Percentiles rank a stretch among this genome's conserved stretches.
Evolutionary conservation across 2,888 invertebrate species (phyloP).

Genomic region (Andricus curvator): DNA sequence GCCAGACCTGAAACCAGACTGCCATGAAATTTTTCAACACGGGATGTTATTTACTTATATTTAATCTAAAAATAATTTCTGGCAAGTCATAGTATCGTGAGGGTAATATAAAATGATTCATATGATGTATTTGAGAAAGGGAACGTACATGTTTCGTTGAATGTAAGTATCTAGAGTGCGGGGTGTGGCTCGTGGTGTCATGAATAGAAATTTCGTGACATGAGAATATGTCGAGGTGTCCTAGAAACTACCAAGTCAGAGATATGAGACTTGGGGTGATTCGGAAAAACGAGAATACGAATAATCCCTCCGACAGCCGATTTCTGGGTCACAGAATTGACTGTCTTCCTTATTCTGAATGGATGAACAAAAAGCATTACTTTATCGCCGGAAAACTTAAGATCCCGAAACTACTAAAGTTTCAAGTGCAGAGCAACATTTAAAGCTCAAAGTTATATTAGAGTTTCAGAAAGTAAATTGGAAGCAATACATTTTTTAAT

Average conservation of each 20-base stretch:
- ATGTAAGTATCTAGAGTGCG: conserved; percentile 21
- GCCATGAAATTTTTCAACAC: neutral
- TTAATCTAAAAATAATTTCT: neutral
- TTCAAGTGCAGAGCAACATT: neutral
- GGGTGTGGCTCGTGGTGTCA: conserved; percentile 54
- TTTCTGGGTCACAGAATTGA: conserved; percentile 51
- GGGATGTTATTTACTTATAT: neutral
- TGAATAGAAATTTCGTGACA: conserved; percentile 59
- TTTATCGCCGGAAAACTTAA: neutral
- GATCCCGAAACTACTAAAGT: neutral
- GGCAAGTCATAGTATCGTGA: neutral
- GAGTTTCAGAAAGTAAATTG: too few relatives aligned
- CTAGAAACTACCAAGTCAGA: conserved; percentile 30
- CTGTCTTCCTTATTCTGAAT: conserved; percentile 18
- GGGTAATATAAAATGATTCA: neutral
- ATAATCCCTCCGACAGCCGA: conserved; percentile 39
- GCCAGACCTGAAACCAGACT: too few relatives aligned
- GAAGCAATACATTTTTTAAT: too few relatives aligned
- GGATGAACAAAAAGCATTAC: neutral
- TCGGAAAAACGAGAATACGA: conserved; percentile 42
- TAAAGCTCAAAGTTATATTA: neutral
- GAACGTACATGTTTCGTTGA: neutral
- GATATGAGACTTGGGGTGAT: conserved; percentile 28
- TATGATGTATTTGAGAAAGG: neutral
- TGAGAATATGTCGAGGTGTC: conserved; percentile 49